Evolutionary conservation across 2,797 vertebrate genomes (phyloP), one percentile per base, ranked within the genome.

Genomic region (Mergus octosetaceus): DNA sequence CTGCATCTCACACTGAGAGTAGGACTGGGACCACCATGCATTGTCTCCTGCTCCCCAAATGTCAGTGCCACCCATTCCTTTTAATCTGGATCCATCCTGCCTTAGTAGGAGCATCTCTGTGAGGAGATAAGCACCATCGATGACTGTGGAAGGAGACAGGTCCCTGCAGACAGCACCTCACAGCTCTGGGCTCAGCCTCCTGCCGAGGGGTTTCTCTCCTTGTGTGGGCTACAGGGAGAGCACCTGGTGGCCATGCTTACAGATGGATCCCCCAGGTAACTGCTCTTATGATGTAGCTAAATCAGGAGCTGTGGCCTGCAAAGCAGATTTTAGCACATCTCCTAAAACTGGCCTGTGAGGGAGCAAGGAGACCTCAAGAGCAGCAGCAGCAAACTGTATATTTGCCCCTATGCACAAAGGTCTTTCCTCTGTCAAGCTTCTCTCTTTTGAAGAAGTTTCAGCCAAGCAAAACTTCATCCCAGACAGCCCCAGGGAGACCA

Each of bases 221-320:
- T 82, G 34, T 47, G 21, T 15, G 12, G 30, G 12, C 36, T 72
- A n/a, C 56, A 87, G 41, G 65, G 13, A 69, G 1, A 77, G 21
- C n/a, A 22, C 0, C 0, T 41, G 13, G 8, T 60, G 22, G 65
- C 20, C 32, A 9, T 30, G 24, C 14, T 81, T 61, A 24, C 21
- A 58, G 28, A 6, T 73, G n/a, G 30, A 76, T 93, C 14, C 16
- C 30, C 56, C 77, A 79, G 18, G 36, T 71, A 39, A 71, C 24
- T 45, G 34, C 21, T 83, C 22, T 4, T 49, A 61, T 39, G 36
- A 11, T 22, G 17, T 15, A 16, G 17, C 18, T 70, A 56, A 87
- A 85, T 49, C 30, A 79, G 21, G 64, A 62, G 7, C 30, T 0
- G 0, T 56, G 53, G 14, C 25, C 4, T 83, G 12, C 39, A 74